A percentile compares a stretch with the other conserved stretches of the same genome.
phyloP scores from a whole-genome alignment of 2,888 invertebrate genomes.

The Ormyrus pomaceus region DNA sequence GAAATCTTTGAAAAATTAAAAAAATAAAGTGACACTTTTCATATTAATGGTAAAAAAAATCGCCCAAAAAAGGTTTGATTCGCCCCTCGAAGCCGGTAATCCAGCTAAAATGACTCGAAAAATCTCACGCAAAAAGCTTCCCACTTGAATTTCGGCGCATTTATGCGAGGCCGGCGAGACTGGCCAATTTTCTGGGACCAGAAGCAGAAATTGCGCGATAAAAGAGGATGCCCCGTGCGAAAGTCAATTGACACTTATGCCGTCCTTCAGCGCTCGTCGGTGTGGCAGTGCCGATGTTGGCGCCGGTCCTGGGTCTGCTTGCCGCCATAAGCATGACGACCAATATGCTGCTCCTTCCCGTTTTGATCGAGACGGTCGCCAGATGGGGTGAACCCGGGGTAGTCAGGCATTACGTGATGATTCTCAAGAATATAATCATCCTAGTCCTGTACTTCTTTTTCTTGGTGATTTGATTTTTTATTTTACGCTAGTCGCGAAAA shows the following conservation, averaged over 20 bases:
- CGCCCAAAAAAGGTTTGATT: too few relatives aligned
- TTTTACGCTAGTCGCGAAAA: too few relatives aligned
- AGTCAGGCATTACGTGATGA: conserved; percentile 59
- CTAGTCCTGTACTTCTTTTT: conserved; percentile 66
- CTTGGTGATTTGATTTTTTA: conserved; percentile 57
- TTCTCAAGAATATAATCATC: conserved; percentile 68
- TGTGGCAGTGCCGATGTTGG: conserved; percentile 78
- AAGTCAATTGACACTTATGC: conserved; percentile 1
- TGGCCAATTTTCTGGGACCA: too few relatives aligned
- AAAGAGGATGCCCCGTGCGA: background rate
- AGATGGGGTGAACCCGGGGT: conserved; percentile 63
- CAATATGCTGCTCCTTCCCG: conserved; percentile 74
- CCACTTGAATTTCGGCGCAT: too few relatives aligned
- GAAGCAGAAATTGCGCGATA: background rate
- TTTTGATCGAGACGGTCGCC: conserved; percentile 69
- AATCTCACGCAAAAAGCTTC: too few relatives aligned
- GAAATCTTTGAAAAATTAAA: too few relatives aligned
- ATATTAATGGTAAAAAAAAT: too few relatives aligned
- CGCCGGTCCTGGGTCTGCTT: conserved; percentile 78
- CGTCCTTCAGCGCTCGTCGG: conserved; percentile 75
- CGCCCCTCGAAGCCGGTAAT: too few relatives aligned
- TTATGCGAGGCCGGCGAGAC: too few relatives aligned
- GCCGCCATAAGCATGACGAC: conserved; percentile 78
- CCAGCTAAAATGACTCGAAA: too few relatives aligned
- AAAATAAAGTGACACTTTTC: too few relatives aligned